phyloP scores from a whole-genome alignment of 1,140 invertebrate genomes.

The Octopus sinensis region DNA sequence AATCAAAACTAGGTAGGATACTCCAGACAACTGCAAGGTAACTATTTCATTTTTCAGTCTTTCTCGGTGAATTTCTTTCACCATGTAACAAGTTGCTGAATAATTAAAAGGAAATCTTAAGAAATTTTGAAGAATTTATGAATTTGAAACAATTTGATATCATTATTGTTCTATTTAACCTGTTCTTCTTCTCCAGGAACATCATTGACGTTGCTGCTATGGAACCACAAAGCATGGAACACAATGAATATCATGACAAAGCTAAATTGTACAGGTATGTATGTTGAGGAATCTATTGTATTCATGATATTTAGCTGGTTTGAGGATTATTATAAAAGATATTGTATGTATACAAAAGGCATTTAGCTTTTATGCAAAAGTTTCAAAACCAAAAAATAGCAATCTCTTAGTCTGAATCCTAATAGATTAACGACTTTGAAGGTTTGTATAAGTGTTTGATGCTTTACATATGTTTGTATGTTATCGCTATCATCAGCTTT shows the following conservation, averaged over 20 bases:
- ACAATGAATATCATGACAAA: conserved; percentile 76
- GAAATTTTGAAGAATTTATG: neutral
- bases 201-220: conserved; percentile 80
- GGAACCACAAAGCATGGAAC: conserved; percentile 75
- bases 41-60: conserved; percentile 13
- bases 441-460: no score
- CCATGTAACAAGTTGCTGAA: neutral
- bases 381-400: no score
- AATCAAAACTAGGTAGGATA: conserved; percentile 81
- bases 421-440: no score
- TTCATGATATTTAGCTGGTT: no score
- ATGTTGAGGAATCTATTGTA: neutral
- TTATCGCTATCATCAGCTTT: no score
- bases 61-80: neutral
- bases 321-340: no score
- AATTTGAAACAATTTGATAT: neutral
- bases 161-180: neutral
- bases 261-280: conserved; percentile 66
- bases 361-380: no score
- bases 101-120: neutral
- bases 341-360: no score
- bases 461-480: no score
- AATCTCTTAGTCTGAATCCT: no score
- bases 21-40: conserved; percentile 84
- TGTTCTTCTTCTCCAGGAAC: conserved; percentile 63